Base-by-base conservation (phyloP, 2,888 invertebrate species). In the Ochlodes sylvanus region DNA sequence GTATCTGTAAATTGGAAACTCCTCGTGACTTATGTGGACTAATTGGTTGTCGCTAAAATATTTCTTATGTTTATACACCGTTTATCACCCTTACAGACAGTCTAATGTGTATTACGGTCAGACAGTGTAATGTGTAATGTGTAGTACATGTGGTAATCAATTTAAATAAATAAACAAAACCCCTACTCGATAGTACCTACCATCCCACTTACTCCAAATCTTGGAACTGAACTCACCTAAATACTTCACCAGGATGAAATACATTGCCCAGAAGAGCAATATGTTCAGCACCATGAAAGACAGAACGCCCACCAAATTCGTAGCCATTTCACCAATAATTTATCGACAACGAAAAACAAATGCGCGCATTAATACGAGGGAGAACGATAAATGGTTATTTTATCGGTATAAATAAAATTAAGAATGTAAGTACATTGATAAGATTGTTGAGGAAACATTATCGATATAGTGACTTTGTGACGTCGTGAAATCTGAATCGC, bases 211-310 rank as follows among this genome's bases (percentile, higher is more conserved):
- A 27, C 27, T 4, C 27, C 27, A 2, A 27, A 27, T 27, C n/a
- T n/a, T n/a, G n/a, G n/a, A 5, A 27, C 12, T 38, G 12, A 38
- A 38, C 91, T 90, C 67, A 91, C 91, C 90, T 41, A 84, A 86
- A 66, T 76, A 79, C 71, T 73, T 84, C 10, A 88, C 79, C 7
- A 90, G 71, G 2, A 87, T 63, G 1, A 77, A 82, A 68, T 91
- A 91, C 14, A 91, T 76, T 7, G 84, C 34, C 82, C 83, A 87
- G 71, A 91, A 87, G 1, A 90, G 58, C 0, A 81, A 57, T 50
- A 91, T 77, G 64, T 89, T 89, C 0, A 86, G 1, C 0, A 76
- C 60, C 81, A 90, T 80, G 73, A 89, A 89, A 21, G 85, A 52
- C 4, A 90, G 64, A 34, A 86, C 76, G 7, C 77, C 78, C 0